Base-by-base conservation (phyloP, 2,797 vertebrate species). In the Clarias platycephalus region DNA sequence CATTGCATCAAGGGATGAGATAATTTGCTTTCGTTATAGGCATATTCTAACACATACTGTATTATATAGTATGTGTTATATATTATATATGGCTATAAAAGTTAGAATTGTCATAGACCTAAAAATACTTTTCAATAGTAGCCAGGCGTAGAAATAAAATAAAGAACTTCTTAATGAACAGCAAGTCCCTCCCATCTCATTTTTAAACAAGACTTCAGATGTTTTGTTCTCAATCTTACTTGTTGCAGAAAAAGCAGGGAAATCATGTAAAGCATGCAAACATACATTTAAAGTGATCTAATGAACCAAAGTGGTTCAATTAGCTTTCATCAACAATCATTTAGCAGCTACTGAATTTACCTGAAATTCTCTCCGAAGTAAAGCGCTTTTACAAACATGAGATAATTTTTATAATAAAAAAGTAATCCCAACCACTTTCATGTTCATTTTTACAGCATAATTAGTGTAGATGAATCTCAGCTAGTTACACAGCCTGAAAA, bases 381-480 rank as follows among this genome's bases (percentile, higher is more conserved):
- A 84, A 84, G 15, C 2, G 49, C 26, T 68, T 44, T 71, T 24
- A 74, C 53, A 3, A 26, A 62, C n/a, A 22, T 16, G 40, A 18
- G 16, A 16, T 37, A 12, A 53, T 28, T 44, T 49, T 24, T 60
- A 71, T 71, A 62, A 10, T 53, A 44, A 63, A 63, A 49, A 40
- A 60, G 16, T 53, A 24, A 60, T 60, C 31, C 57, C 5, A n/a
- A 60, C 10, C 57, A 15, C 77, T 64, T 37, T 55, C 20, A 49
- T 55, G 10, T 49, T 57, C 7, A 7, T 71, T 66, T 71, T 40
- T n/a, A 49, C n/a, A 70, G 75, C 20, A 34, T 84, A 71, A 71
- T 70, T 80, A 84, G 37, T 18, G 24, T 28, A 28, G 10, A 58
- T 79, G 64, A 79, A 60, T 81, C 78, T 81, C 31, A 74, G 78